Percentiles rank a stretch among this genome's conserved stretches.
Evolutionary conservation across 2,113 vertebrate species (phyloP).

Genomic region (Malurus alboscapulatus): DNA sequence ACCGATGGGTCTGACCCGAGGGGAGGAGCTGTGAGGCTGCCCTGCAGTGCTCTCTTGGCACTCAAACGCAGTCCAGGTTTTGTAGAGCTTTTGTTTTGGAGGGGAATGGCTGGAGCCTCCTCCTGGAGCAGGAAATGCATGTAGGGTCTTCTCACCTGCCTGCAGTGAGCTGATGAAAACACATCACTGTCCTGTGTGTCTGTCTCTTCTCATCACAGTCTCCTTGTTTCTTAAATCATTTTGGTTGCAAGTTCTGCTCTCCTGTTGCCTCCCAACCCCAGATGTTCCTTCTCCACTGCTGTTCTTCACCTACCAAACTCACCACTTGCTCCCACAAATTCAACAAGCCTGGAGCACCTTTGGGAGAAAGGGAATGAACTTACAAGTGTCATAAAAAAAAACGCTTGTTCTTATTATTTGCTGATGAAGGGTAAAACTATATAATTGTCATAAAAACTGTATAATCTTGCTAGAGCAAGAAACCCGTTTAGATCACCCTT

Average conservation of each 20-base stretch:
- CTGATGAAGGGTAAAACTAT: background rate
- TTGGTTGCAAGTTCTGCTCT: background rate
- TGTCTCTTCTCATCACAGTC: rapidly evolving
- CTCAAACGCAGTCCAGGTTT: background rate
- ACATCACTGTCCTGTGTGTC: background rate
- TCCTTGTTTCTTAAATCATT: background rate
- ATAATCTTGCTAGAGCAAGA: background rate
- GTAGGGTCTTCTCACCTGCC: background rate
- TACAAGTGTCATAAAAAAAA: background rate
- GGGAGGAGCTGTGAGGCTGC: background rate
- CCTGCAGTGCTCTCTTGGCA: background rate
- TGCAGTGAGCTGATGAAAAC: background rate
- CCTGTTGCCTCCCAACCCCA: background rate
- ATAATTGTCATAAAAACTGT: background rate
- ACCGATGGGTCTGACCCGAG: background rate
- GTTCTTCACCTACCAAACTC: background rate
- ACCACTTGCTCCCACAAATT: background rate
- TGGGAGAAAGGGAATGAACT: background rate
- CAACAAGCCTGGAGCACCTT: background rate
- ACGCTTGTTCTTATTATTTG: background rate
- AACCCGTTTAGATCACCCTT: background rate
- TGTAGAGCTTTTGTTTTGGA: background rate
- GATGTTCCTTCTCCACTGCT: background rate
- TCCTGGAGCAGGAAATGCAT: rapidly evolving
- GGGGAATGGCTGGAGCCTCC: background rate